Evolutionary conservation across 2,888 invertebrate species (phyloP).

Genomic region (Polyommatus iphigenia): DNA sequence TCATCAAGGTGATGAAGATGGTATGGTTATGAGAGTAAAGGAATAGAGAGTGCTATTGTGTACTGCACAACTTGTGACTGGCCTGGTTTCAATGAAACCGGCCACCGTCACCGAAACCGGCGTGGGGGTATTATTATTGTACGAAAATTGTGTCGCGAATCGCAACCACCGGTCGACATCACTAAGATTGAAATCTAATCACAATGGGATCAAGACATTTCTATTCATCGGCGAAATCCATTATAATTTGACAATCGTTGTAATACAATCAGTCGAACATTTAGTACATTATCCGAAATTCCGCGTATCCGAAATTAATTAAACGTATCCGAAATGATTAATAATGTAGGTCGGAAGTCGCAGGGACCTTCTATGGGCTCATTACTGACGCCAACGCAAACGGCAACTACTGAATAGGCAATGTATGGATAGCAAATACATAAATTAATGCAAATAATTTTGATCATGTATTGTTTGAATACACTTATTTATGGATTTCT

Average conservation of each 20-base stretch:
- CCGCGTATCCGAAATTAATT: conserved; percentile 10
- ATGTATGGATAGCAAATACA: background rate
- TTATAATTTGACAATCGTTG: background rate
- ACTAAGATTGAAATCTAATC: background rate
- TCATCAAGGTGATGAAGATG: too few species aligned
- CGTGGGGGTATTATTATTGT: too few species aligned
- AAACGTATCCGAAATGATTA: conserved; percentile 24
- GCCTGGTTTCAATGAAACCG: too few species aligned
- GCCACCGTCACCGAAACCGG: too few species aligned
- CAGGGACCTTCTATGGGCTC: conserved; percentile 32
- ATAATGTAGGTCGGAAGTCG: conserved; percentile 43
- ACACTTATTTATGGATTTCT: background rate
- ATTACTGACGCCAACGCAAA: conserved; percentile 7
- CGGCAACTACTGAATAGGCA: background rate
- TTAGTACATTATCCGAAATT: conserved; percentile 3
- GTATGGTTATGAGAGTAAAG: too few species aligned
- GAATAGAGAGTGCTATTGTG: too few species aligned
- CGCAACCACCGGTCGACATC: too few species aligned
- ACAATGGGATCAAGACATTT: background rate
- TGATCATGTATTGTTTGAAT: background rate
- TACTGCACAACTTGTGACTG: too few species aligned
- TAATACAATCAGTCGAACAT: conserved; percentile 7
- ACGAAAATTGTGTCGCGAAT: too few species aligned
- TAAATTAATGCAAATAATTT: background rate
- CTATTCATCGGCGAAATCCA: background rate